A percentile compares a stretch with the other conserved stretches of the same genome.
phyloP scores from a whole-genome alignment of 1,140 invertebrate genomes.

The Calliopsis andreniformis region DNA sequence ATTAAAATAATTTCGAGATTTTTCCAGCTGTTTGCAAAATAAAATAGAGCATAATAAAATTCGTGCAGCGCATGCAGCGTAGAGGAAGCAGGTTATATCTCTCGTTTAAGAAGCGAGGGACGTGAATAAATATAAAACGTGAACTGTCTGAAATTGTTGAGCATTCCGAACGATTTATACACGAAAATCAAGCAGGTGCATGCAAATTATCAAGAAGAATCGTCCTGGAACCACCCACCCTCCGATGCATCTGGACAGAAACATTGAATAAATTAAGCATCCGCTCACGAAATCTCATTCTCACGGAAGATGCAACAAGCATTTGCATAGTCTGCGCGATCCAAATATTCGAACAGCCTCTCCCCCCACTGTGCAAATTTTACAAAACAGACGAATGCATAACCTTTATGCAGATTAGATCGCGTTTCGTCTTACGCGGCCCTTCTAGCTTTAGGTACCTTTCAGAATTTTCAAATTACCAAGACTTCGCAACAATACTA shows the following conservation, averaged over 20 bases:
- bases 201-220: slow-evolving; percentile 4
- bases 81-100: neutral
- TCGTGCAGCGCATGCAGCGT: slow-evolving; percentile 20
- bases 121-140: neutral
- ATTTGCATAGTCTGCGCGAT: slow-evolving; percentile 17
- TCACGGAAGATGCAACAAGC: slow-evolving; percentile 6
- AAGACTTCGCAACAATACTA: too few relatives aligned
- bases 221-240: neutral
- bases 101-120: neutral
- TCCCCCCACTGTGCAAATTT: neutral
- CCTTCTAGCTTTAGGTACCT: too few relatives aligned
- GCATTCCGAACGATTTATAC: neutral
- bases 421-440: neutral
- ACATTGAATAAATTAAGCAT: slow-evolving; percentile 34
- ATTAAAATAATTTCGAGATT: neutral
- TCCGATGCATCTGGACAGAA: neutral
- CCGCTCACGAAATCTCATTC: neutral
- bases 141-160: neutral
- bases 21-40: too few relatives aligned
- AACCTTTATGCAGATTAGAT: slow-evolving; percentile 7
- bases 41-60: neutral
- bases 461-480: too few relatives aligned
- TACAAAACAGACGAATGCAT: neutral
- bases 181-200: neutral
- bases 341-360: slow-evolving; percentile 18